Evolutionary conservation across 2,113 vertebrate species (phyloP).

Genomic region (western clawed frog (Xenopus tropicalis)): DNA sequence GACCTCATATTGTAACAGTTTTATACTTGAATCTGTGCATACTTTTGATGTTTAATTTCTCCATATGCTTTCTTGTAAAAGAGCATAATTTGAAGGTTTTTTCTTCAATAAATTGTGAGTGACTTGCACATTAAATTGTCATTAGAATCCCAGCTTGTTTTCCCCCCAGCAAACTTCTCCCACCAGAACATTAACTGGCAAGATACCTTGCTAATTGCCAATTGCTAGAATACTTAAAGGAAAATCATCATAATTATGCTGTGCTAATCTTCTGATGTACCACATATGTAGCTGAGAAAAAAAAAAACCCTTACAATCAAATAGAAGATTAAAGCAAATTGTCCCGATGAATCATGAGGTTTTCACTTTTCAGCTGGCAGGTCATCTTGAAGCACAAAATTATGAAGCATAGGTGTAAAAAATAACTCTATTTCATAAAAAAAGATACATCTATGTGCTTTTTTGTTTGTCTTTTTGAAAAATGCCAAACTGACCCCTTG

Average conservation of each 20-base stretch:
- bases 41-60: slow-evolving; percentile 33
- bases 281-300: slow-evolving; percentile 7
- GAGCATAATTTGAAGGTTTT: slow-evolving; percentile 23
- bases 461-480: slow-evolving; percentile 20
- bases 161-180: slow-evolving; percentile 34
- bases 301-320: slow-evolving; percentile 21
- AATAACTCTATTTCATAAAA: slow-evolving; percentile 12
- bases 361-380: slow-evolving; percentile 27
- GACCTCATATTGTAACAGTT: slow-evolving; percentile 33
- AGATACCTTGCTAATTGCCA: slow-evolving; percentile 42
- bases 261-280: slow-evolving; percentile 23
- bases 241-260: slow-evolving; percentile 38
- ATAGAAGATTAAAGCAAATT: slow-evolving; percentile 23
- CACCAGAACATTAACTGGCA: slow-evolving; percentile 34
- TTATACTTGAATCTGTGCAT: slow-evolving; percentile 32
- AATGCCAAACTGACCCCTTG: slow-evolving; percentile 34
- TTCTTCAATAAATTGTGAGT: slow-evolving; percentile 31
- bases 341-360: neutral
- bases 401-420: slow-evolving; percentile 26
- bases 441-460: neutral
- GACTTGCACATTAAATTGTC: slow-evolving; percentile 43
- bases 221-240: slow-evolving; percentile 35
- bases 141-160: slow-evolving; percentile 39
- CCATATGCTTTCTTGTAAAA: slow-evolving; percentile 34
- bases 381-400: slow-evolving; percentile 36